phyloP scores from a whole-genome alignment of 1,140 invertebrate species.

The Aleiodes sp. region DNA sequence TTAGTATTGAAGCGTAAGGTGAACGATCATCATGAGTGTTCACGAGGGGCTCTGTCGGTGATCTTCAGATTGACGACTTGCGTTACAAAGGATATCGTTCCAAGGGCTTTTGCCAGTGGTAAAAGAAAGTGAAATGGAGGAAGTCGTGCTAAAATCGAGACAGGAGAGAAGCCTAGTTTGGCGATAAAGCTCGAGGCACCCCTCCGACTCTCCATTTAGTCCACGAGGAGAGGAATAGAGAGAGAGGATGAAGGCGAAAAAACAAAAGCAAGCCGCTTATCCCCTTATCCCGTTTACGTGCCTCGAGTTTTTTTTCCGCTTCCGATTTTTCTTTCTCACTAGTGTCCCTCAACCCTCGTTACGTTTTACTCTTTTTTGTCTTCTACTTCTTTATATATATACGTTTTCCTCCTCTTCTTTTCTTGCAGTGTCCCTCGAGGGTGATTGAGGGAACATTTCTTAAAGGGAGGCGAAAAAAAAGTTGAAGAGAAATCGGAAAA shows the following conservation, averaged over 20 bases:
- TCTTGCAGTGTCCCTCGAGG: not conserved
- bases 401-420: not conserved
- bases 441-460: conserved; percentile 16
- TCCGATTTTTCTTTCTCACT: conserved; percentile 29
- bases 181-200: conserved; percentile 9
- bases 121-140: not conserved
- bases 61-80: conserved; percentile 5
- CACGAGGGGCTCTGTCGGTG: not conserved
- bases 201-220: not conserved
- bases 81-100: not conserved
- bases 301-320: conserved; percentile 24
- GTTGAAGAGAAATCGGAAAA: conserved; percentile 12
- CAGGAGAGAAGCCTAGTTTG: conserved; percentile 1
- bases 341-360: conserved; percentile 13
- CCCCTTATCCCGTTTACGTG: conserved; percentile 39
- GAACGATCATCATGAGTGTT: conserved; percentile 12
- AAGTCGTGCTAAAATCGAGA: conserved; percentile 13
- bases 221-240: conserved; percentile 16
- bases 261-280: conserved; percentile 25
- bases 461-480: conserved; percentile 19
- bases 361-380: conserved; percentile 23
- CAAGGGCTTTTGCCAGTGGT: not conserved
- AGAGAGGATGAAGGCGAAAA: not conserved
- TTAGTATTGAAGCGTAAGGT: not conserved
- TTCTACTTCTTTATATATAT: not conserved